Percentiles rank a stretch among this genome's conserved stretches.
phyloP scores from a whole-genome alignment of 2,113 vertebrate genomes.

The Serilophus lunatus region DNA sequence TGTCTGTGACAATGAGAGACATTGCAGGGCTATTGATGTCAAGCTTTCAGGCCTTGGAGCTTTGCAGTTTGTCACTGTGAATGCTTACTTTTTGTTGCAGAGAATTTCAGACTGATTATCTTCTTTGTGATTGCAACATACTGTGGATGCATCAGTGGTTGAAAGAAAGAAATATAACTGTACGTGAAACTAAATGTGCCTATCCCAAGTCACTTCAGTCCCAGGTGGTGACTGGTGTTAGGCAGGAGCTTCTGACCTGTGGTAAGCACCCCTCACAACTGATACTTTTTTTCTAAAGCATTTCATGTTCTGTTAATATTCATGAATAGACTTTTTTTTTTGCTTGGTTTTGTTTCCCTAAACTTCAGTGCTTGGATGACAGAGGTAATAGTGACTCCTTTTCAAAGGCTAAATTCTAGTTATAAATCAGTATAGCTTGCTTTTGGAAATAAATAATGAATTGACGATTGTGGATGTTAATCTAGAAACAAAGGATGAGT shows the following conservation, averaged over 20 bases:
- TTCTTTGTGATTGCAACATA: conserved; percentile 96
- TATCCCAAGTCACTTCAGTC: conserved; percentile 91
- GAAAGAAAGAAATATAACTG: conserved; percentile 83
- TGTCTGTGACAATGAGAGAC: background rate
- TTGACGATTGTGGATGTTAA: background rate
- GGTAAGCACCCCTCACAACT: conserved; percentile 73
- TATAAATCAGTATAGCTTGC: background rate
- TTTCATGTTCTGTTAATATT: background rate
- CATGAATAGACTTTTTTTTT: background rate
- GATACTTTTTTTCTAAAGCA: background rate
- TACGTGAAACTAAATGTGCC: conserved; percentile 89
- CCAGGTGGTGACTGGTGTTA: conserved; percentile 80
- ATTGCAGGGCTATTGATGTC: background rate
- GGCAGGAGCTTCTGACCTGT: conserved; percentile 86
- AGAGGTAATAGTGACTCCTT: background rate
- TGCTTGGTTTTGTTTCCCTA: background rate
- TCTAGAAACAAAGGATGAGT: background rate
- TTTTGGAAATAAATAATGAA: background rate
- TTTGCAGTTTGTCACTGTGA: background rate
- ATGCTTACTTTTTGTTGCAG: conserved; percentile 63
- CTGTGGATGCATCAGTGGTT: conserved; percentile 91
- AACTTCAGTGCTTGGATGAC: background rate
- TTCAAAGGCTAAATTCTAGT: background rate
- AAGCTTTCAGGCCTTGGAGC: background rate
- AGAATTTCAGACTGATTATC: conserved; percentile 93